Base-by-base conservation (phyloP, 2,888 invertebrate genomes). In the Folsomia manolachei region DNA sequence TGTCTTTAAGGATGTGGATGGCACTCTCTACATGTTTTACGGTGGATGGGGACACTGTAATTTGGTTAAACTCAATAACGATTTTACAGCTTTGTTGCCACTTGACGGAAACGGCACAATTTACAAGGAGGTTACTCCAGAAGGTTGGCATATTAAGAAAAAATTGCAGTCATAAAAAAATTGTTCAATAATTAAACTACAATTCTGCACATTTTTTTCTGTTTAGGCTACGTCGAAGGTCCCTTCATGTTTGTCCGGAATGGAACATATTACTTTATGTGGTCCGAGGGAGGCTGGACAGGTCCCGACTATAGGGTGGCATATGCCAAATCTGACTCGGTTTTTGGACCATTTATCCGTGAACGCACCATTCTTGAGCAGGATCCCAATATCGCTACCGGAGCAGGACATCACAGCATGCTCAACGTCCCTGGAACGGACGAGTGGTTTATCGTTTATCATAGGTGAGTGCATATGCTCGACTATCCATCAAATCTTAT, bases 41-140 rank as follows among this genome's bases (percentile, higher is more conserved):
- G 78, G 78, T 1, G 78, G 76, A 1, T 76, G 78, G 76, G 71
- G 75, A 2, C 76, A 71, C 23, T 78, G 78, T 65, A 78, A 78
- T 27, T 18, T 76, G 26, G 78, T 76, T 9, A 73, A 75, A 60
- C 63, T 78, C 1, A 75, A 67, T 27, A 0, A 14, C 1, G 60
- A 71, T 27, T 74, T 78, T 14, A 76, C 73, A 0, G 63, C 51
- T 0, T 18, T 76, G 25, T 69, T 74, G 19, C 74, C 74, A 0
- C 72, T 76, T 60, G 69, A 60, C 1, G 66, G 61, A 1, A 74
- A 78, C 63, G 78, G 76, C 1, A 1, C 27, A 1, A 18, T 66
- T 9, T 76, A 64, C 71, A 76, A 76, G 60, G 78, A 78, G 63
- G 75, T 78, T 9, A 78, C 76, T 2, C 78, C 78, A 2, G 25